A percentile compares a stretch with the other conserved stretches of the same genome.
Conservation (phyloP, 2,797 vertebrate genomes). For the Clarias pachynema region DNA sequence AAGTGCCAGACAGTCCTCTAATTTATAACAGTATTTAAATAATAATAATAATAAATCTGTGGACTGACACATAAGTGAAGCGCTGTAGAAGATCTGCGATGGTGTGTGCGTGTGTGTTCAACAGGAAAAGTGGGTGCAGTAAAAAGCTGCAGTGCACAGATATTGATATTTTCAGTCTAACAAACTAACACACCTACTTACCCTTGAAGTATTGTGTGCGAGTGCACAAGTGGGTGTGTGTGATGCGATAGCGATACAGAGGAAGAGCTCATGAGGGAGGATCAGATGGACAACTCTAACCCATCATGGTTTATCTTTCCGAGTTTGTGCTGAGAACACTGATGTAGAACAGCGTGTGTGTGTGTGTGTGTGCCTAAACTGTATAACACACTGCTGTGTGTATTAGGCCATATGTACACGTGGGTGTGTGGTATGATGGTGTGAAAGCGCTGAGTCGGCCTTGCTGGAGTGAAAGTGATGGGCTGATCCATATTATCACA, state of each 20-base stretch:
- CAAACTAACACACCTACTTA: background rate
- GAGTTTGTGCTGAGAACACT: background rate
- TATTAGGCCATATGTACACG: background rate
- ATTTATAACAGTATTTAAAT: background rate
- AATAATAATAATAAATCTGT: background rate
- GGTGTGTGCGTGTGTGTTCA: background rate
- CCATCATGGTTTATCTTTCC: background rate
- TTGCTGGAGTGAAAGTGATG: background rate
- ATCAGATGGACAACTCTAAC: background rate
- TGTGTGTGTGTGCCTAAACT: background rate
- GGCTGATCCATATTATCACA: conserved; percentile 27
- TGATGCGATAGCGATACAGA: background rate
- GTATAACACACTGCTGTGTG: background rate
- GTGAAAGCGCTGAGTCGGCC: conserved; percentile 28
- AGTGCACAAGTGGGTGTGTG: background rate
- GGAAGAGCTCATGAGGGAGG: background rate
- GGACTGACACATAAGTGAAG: background rate
- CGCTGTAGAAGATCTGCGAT: background rate
- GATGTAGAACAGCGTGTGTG: background rate
- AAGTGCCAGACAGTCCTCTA: background rate
- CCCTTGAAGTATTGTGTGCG: background rate
- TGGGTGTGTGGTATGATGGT: background rate
- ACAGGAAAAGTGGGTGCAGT: background rate
- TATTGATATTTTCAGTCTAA: background rate
- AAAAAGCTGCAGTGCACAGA: background rate